These are phyloP conservation scores for Coelinius sp. DNA, from an alignment of 2,888 invertebrate genomes.

Conservation along the genomic window DNA sequence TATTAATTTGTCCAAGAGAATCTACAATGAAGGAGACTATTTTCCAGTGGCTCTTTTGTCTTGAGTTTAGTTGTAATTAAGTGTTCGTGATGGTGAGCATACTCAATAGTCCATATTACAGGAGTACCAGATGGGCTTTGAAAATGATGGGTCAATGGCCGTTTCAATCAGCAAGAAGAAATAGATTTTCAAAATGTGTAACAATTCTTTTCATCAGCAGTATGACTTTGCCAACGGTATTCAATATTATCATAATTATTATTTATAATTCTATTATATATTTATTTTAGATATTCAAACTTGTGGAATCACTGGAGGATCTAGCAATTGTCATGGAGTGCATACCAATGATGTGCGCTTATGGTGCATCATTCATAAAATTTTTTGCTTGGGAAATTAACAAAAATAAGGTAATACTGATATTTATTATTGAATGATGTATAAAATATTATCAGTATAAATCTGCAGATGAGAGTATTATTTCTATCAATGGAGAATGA, in stretches of 20 bases:
- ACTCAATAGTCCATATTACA: neutral
- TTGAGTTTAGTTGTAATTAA: neutral
- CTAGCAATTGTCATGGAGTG: constrained; percentile 39
- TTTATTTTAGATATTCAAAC: constrained; percentile 31
- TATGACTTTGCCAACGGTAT: constrained; percentile 26
- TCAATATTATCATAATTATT: neutral
- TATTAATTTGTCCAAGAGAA: neutral
- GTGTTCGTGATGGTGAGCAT: neutral
- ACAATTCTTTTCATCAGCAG: neutral
- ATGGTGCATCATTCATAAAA: constrained; percentile 35
- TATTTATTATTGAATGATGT: neutral
- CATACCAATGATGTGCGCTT: constrained; percentile 41
- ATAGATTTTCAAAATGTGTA: neutral
- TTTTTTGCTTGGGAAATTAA: constrained; percentile 30
- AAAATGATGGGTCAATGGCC: constrained; percentile 26
- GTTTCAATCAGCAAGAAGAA: neutral
- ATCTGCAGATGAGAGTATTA: neutral
- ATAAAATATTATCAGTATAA: neutral
- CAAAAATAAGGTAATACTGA: constrained; percentile 29
- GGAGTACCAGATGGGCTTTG: neutral
- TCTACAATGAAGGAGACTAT: neutral
- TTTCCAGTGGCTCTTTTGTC: neutral
- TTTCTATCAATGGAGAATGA: neutral
- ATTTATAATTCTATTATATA: too few species aligned
- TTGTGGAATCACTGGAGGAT: constrained; percentile 31